Evolutionary conservation across 2,888 invertebrate species (phyloP).

Genomic region (Sicus ferrugineus): DNA sequence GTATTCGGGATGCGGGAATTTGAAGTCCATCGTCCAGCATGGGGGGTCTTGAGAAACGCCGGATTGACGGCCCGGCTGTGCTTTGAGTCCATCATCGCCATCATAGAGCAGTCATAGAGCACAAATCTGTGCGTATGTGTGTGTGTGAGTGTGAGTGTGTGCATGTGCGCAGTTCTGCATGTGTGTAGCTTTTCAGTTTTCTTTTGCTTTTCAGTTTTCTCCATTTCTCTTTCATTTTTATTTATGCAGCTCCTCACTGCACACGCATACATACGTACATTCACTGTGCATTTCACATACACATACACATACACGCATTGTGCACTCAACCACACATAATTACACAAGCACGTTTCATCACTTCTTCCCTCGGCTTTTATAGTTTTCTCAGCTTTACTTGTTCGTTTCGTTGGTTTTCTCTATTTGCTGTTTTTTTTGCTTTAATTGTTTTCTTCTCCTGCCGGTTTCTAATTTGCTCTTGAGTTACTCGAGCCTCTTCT

Average conservation of each 20-base stretch:
- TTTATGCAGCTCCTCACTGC: not conserved
- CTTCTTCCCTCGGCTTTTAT: not conserved
- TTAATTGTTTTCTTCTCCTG: not conserved
- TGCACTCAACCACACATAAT: not conserved
- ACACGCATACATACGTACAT: too few species aligned
- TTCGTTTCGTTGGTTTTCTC: not conserved
- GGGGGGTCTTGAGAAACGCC: too few species aligned
- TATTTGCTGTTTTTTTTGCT: not conserved
- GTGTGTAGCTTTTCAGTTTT: not conserved
- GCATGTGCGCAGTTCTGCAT: too few species aligned
- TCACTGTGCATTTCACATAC: too few species aligned
- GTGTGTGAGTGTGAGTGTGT: not conserved
- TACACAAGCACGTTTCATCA: not conserved
- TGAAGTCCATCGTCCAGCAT: too few species aligned
- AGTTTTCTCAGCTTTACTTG: not conserved
- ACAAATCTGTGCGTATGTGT: not conserved
- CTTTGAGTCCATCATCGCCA: too few species aligned
- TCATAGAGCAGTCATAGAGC: too few species aligned
- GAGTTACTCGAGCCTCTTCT: too few species aligned
- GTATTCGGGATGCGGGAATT: too few species aligned
- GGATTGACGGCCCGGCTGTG: too few species aligned
- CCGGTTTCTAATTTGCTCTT: not conserved
- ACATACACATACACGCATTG: too few species aligned
- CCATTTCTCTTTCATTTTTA: not conserved
- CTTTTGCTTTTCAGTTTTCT: not conserved